Base-by-base conservation (phyloP, 2,888 invertebrate genomes). In the Glyphotaelius pellucidus region DNA sequence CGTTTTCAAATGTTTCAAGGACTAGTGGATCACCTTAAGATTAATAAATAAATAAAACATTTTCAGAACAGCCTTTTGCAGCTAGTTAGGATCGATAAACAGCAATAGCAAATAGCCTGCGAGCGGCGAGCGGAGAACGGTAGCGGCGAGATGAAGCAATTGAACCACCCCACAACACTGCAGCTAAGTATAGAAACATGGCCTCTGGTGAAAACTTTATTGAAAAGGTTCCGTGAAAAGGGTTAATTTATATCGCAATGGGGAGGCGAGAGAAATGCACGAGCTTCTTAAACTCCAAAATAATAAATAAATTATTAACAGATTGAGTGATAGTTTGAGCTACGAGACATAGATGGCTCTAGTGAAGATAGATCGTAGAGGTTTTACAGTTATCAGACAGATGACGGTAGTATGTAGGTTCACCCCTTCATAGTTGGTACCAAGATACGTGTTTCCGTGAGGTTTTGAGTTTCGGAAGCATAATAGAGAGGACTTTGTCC, bases 181-280 rank as follows among this genome's bases (percentile, higher is more conserved):
- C 35, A 32, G 84, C 81, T 84, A 84, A 84, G 84, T 84, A 84
- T 35, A 84, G 84, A 25, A 84, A 84, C 84, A 84, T 84, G 86
- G 35, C 35, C 67, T 79, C 47, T n/a, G 88, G 88, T 88, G 88
- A 88, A 88, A 88, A 79, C 32, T 88, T 88, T 88, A 88, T 88
- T 88, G 88, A 88, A 88, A 88, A 79, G 88, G 32, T 88, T 88
- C 67, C 35, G 67, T 88, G 67, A 79, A 88, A 88, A 88, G 88
- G 88, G 88, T 88, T 88, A 88, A 88, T 88, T 88, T 88, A 88
- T 88, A 88, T 88, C 19, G 88, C 32, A 25, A 31, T 25, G 86
- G 67, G 67, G 88, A 25, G 67, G 88, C 32, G 25, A 32, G 67
- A n/a, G 79, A 67, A 25, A 35, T 35, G 35, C 38, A 2, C 25